Conservation (phyloP, 2,113 vertebrate genomes). For the Jaculus jaculus region DNA sequence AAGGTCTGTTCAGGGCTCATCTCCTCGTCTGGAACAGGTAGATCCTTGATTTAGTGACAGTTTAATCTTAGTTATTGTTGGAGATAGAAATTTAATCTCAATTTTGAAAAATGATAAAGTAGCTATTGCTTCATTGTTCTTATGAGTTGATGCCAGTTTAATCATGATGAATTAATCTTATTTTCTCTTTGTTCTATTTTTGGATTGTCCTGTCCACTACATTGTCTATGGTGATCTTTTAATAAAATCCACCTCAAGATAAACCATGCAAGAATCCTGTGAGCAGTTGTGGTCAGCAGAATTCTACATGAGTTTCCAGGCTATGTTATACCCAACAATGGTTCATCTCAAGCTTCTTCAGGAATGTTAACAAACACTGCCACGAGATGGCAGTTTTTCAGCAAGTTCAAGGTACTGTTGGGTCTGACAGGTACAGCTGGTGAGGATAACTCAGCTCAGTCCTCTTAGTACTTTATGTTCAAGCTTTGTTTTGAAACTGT, state of each 20-base stretch:
- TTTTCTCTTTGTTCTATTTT: neutral
- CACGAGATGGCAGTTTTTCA: neutral
- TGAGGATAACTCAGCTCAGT: neutral
- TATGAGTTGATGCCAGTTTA: neutral
- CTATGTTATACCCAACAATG: neutral
- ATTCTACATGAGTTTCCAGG: neutral
- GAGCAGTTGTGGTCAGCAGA: neutral
- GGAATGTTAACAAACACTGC: neutral
- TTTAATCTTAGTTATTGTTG: neutral
- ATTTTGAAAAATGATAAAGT: neutral
- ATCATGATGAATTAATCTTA: neutral
- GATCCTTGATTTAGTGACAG: neutral
- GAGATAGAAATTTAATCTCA: neutral
- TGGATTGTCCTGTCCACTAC: neutral
- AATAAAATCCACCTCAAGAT: neutral
- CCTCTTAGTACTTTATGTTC: neutral
- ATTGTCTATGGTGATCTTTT: neutral
- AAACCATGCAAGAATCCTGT: neutral
- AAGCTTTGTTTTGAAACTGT: constrained; percentile 20
- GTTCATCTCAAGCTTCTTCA: neutral
- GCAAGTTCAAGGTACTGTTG: neutral
- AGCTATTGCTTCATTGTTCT: neutral
- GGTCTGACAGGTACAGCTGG: neutral
- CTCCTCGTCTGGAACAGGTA: too few species aligned
- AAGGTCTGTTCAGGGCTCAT: too few species aligned